Evolutionary conservation across 2,113 vertebrate genomes (phyloP).

Genomic region (Artemisiospiza belli): DNA sequence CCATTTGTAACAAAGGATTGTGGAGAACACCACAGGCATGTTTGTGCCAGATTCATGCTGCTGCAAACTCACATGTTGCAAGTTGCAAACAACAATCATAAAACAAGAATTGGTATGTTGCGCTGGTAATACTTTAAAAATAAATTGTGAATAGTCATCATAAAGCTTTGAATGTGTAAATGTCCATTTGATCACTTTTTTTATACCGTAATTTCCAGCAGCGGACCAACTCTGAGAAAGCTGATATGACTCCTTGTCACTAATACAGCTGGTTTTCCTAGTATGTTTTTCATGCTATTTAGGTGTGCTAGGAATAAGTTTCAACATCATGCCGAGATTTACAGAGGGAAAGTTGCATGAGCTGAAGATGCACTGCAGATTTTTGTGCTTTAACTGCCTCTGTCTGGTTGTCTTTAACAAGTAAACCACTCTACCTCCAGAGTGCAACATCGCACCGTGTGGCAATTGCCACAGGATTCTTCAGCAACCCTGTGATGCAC

Average conservation of each 20-base stretch:
- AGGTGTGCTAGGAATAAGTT: neutral
- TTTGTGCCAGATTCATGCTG: neutral
- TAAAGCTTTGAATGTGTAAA: neutral
- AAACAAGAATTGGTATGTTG: neutral
- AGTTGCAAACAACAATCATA: neutral
- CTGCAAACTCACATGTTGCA: neutral
- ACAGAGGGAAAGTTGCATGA: rapidly evolving
- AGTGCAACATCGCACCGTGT: rapidly evolving
- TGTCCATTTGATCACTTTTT: neutral
- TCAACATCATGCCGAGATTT: neutral
- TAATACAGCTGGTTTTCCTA: neutral
- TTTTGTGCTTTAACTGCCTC: neutral
- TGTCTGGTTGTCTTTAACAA: neutral
- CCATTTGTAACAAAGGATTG: neutral
- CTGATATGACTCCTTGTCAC: neutral
- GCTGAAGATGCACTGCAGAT: neutral
- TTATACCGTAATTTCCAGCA: neutral
- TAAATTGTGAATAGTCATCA: neutral
- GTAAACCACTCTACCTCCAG: neutral
- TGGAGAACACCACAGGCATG: neutral
- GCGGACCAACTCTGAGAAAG: neutral
- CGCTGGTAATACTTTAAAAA: neutral
- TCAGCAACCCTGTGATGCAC: neutral
- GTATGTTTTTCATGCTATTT: neutral
- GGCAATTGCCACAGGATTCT: neutral